A percentile compares a stretch with the other conserved stretches of the same genome.
phyloP scores from a whole-genome alignment of 2,113 vertebrate species.

The Tricholaema leucomelas region DNA sequence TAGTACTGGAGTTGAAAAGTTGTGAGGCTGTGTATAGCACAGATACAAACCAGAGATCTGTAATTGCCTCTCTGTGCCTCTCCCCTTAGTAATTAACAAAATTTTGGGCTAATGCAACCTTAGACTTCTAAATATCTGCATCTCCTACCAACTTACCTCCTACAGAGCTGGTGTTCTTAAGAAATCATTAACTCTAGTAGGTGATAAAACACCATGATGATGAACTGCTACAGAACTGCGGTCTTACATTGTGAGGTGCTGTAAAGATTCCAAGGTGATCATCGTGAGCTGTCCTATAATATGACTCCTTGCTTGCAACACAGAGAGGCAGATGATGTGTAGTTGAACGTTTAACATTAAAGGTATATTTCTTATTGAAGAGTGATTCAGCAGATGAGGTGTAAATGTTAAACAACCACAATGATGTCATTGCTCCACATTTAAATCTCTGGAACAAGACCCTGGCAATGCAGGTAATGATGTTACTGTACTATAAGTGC shows the following conservation, averaged over 20 bases:
- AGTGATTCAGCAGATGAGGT: conserved; percentile 53
- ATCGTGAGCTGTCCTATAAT: neutral
- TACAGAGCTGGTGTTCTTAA: neutral
- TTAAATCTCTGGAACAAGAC: neutral
- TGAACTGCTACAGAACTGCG: neutral
- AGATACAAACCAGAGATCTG: neutral
- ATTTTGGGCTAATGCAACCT: neutral
- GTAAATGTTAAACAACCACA: neutral
- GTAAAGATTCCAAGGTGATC: neutral
- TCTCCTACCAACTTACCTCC: neutral
- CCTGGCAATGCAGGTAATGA: neutral
- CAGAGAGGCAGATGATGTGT: neutral
- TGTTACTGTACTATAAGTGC: neutral
- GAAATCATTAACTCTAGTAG: neutral
- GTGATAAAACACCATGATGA: neutral
- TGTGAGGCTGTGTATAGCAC: neutral
- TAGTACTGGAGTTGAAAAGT: neutral
- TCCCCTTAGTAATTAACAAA: neutral
- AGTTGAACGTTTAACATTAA: neutral
- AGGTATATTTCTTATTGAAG: neutral
- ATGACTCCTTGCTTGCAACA: neutral
- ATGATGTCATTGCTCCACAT: neutral
- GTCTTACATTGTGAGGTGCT: neutral
- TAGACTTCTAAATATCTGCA: neutral
- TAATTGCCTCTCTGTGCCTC: neutral